Conservation (phyloP, 2,797 vertebrate genomes). For the Remorina albescens region DNA sequence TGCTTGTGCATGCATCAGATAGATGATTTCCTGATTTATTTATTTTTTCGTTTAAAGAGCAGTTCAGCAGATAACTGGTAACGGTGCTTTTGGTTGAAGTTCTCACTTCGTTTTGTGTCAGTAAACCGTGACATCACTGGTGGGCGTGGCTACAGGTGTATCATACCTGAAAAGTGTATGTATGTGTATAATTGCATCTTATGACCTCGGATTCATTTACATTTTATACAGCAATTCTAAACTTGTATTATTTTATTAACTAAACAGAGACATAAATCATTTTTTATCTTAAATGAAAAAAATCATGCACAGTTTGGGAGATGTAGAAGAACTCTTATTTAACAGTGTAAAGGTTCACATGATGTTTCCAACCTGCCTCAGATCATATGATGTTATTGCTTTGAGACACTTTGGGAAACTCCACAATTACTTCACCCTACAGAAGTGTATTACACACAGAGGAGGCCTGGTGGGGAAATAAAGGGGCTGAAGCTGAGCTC, state of each 20-base stretch:
- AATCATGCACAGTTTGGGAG: not conserved
- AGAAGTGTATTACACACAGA: slow-evolving; percentile 12
- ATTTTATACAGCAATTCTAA: too few relatives aligned
- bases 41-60: not conserved
- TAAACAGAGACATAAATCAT: not conserved
- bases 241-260: too few relatives aligned
- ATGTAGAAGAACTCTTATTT: not conserved
- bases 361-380: not conserved
- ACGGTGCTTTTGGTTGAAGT: too few relatives aligned
- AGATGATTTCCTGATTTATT: not conserved
- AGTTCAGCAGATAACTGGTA: not conserved
- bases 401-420: not conserved
- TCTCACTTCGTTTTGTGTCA: not conserved
- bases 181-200: too few relatives aligned
- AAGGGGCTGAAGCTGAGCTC: not conserved
- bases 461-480: not conserved
- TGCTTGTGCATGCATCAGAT: not conserved
- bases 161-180: too few relatives aligned
- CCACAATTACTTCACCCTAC: not conserved
- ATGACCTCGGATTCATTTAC: too few relatives aligned
- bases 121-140: not conserved
- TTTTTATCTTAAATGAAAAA: too few relatives aligned
- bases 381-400: slow-evolving; percentile 4
- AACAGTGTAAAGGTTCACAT: not conserved
- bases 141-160: not conserved